phyloP scores from a whole-genome alignment of 1,140 invertebrate genomes.

The Leptopilina boulardi region DNA sequence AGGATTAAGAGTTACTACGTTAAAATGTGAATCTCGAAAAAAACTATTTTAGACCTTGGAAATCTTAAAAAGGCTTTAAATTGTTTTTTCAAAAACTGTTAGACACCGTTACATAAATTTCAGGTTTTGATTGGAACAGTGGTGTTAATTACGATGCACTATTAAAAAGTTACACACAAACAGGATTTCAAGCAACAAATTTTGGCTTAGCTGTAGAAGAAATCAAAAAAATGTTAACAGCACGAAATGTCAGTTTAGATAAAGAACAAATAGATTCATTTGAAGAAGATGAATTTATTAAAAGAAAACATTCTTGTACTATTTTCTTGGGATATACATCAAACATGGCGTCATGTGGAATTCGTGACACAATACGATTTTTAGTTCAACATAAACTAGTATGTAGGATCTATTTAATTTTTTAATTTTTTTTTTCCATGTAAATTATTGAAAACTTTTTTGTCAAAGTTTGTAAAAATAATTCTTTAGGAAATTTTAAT shows the following conservation, averaged over 20 bases:
- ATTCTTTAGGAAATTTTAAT: background rate
- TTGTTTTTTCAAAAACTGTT: background rate
- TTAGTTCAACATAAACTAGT: constrained; percentile 92
- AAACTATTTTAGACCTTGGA: too few species aligned
- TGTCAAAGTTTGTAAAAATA: background rate
- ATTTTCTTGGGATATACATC: constrained; percentile 99
- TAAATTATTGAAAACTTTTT: background rate
- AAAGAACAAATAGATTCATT: constrained; percentile 81
- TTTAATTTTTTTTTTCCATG: too few species aligned
- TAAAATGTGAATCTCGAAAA: too few species aligned
- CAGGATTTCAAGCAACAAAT: constrained; percentile 98
- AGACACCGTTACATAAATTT: constrained; percentile 46
- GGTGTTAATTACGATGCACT: constrained; percentile 93
- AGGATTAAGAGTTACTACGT: too few species aligned
- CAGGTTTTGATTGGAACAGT: constrained; percentile 94
- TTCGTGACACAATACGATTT: constrained; percentile 93
- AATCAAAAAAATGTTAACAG: constrained; percentile 93
- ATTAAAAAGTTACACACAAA: constrained; percentile 86
- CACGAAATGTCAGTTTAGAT: constrained; percentile 80
- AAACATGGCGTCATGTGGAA: constrained; percentile 96
- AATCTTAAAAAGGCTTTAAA: too few species aligned
- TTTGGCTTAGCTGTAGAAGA: constrained; percentile 93
- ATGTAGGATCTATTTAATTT: constrained; percentile 51
- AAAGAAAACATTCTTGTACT: constrained; percentile 89
- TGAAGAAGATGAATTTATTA: constrained; percentile 88